Evolutionary conservation across 2,888 invertebrate genomes (phyloP).

Genomic region (Drosophila multiciliata): DNA sequence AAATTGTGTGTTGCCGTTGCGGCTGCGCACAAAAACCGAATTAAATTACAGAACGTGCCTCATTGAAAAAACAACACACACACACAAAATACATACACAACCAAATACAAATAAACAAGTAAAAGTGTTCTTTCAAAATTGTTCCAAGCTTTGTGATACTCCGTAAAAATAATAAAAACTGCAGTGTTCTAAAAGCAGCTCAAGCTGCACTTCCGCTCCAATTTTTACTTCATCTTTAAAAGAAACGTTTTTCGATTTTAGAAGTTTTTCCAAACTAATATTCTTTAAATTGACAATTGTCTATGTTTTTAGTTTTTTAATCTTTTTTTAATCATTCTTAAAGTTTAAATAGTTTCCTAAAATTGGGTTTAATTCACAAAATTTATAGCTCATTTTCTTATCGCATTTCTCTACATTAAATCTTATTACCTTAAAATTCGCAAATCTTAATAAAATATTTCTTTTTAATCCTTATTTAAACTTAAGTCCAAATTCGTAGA

Average conservation of each 20-base stretch:
- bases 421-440: not conserved
- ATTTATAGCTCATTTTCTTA: not conserved
- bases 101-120: slow-evolving; percentile 36
- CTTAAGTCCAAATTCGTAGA: not conserved
- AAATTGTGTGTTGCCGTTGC: slow-evolving; percentile 44
- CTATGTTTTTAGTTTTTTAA: not conserved
- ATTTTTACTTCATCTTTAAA: not conserved
- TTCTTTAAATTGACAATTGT: fast-evolving
- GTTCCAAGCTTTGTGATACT: slow-evolving; percentile 13
- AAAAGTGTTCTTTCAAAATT: slow-evolving; percentile 14
- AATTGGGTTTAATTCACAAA: not conserved
- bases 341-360: not conserved
- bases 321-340: not conserved
- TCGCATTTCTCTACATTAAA: not conserved
- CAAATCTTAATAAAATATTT: not conserved
- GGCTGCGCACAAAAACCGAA: slow-evolving; percentile 74
- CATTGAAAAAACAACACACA: slow-evolving; percentile 26
- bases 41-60: slow-evolving; percentile 79
- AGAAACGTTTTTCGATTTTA: not conserved
- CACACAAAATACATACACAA: slow-evolving; percentile 19
- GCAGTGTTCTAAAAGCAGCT: not conserved
- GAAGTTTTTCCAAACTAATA: not conserved
- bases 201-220: not conserved
- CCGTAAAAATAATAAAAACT: not conserved
- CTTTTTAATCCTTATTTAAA: not conserved